A percentile compares a stretch with the other conserved stretches of the same genome.
phyloP scores from a whole-genome alignment of 35 echinoderm and acorn worm species.

The Ptychodera flava region DNA sequence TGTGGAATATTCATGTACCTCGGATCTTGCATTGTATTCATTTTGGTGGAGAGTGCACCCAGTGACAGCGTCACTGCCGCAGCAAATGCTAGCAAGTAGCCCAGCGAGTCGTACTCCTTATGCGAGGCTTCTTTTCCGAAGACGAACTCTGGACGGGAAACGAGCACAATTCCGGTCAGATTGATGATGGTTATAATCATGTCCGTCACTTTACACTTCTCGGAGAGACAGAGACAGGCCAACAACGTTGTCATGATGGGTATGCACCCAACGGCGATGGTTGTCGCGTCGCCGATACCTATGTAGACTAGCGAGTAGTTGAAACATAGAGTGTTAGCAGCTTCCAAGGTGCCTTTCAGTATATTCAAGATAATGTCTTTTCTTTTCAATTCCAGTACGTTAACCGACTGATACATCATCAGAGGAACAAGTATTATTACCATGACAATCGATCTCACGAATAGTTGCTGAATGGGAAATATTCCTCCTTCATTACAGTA shows the following conservation, averaged over 20 bases:
- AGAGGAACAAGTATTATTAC: neutral
- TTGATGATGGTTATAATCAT: neutral
- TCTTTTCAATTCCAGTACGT: neutral
- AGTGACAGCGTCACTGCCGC: neutral
- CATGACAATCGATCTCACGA: neutral
- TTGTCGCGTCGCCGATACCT: neutral
- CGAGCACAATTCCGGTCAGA: neutral
- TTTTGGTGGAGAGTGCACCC: too few relatives aligned
- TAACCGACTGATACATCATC: neutral
- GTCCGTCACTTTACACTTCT: neutral
- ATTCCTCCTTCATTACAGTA: neutral
- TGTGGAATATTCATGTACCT: too few relatives aligned
- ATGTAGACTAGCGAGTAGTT: neutral
- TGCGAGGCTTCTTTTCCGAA: neutral
- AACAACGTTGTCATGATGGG: neutral
- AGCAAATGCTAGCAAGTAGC: neutral
- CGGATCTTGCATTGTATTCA: too few relatives aligned
- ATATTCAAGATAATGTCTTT: neutral
- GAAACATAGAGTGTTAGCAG: neutral
- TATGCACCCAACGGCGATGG: neutral
- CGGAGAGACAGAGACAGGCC: neutral
- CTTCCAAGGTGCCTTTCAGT: neutral
- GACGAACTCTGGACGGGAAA: neutral
- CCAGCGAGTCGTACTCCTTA: neutral
- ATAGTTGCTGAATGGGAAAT: neutral